These are phyloP conservation scores for Charanyca ferruginea DNA, from an alignment of 2,888 invertebrate species.

Conservation along the genomic window DNA sequence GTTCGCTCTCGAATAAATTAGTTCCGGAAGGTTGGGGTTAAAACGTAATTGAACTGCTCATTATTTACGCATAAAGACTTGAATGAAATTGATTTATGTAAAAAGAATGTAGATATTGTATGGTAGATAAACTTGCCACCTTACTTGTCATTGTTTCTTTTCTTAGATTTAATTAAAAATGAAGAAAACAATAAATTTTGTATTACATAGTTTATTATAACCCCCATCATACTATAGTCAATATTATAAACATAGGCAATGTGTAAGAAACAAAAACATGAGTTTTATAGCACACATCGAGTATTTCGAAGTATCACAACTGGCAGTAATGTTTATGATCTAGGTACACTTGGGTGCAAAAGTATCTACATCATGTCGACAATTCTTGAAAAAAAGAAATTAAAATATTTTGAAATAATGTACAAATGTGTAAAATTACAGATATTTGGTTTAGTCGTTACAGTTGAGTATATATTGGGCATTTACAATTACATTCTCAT, in stretches of 20 bases:
- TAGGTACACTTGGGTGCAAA: conserved; percentile 33
- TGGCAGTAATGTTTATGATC: conserved; percentile 42
- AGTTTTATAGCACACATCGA: conserved; percentile 45
- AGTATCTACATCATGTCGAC: not conserved
- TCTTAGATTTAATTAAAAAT: not conserved
- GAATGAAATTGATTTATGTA: conserved; percentile 32
- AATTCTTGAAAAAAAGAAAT: not conserved
- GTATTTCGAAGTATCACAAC: conserved; percentile 49
- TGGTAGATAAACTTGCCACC: not conserved
- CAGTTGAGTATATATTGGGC: conserved; percentile 12
- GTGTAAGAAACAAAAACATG: conserved; percentile 37
- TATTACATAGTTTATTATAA: conserved; percentile 76
- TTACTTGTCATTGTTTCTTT: not conserved
- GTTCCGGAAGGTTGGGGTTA: conserved; percentile 84
- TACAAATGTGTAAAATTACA: conserved; percentile 45
- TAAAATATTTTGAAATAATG: conserved; percentile 10
- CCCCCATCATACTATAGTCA: conserved; percentile 69
- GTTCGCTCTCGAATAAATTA: conserved; percentile 86
- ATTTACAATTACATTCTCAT: conserved; percentile 14
- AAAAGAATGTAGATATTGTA: not conserved
- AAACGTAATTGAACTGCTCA: conserved; percentile 88
- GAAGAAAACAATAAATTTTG: conserved; percentile 18
- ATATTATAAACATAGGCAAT: conserved; percentile 61
- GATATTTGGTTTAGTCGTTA: conserved; percentile 39
- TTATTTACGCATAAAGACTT: conserved; percentile 78